Evolutionary conservation across 2,113 vertebrate genomes (phyloP).

Genomic region (Eonycteris spelaea): DNA sequence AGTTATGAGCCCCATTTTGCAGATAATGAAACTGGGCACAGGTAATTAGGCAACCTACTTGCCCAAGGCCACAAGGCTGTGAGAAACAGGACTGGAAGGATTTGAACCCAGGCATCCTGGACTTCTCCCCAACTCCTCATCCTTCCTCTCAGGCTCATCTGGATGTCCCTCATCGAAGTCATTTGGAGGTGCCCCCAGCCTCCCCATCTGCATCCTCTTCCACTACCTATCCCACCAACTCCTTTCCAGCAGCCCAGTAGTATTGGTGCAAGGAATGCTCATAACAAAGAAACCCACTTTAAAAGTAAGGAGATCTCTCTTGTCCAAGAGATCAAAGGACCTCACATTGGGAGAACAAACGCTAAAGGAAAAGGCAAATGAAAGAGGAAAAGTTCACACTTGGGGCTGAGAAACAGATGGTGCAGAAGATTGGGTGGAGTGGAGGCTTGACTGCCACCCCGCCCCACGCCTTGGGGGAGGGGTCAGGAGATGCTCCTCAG

Average conservation of each 20-base stretch:
- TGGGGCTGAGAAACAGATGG: slow-evolving; percentile 83
- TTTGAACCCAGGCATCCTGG: background rate
- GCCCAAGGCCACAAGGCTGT: background rate
- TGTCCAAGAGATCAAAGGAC: slow-evolving; percentile 80
- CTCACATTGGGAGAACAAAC: slow-evolving; percentile 82
- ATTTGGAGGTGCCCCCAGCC: background rate
- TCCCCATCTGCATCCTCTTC: background rate
- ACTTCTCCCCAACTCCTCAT: background rate
- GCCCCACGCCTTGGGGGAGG: background rate
- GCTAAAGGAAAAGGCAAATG: slow-evolving; percentile 67
- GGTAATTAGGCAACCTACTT: background rate
- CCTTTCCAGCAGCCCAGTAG: background rate
- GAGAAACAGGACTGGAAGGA: background rate
- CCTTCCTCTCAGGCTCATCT: background rate
- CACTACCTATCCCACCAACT: background rate
- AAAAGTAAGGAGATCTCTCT: slow-evolving; percentile 64
- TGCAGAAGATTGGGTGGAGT: background rate
- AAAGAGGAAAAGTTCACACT: slow-evolving; percentile 79
- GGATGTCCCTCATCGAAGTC: background rate
- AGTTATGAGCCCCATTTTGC: background rate
- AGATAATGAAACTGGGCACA: background rate
- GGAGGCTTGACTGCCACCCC: background rate
- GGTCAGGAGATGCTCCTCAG: background rate
- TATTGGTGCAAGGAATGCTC: background rate
- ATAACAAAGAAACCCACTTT: slow-evolving; percentile 54